Evolutionary conservation across 2,888 invertebrate species (phyloP), one percentile per base, ranked within the genome.

Genomic region (Yponomeuta evonymella): DNA sequence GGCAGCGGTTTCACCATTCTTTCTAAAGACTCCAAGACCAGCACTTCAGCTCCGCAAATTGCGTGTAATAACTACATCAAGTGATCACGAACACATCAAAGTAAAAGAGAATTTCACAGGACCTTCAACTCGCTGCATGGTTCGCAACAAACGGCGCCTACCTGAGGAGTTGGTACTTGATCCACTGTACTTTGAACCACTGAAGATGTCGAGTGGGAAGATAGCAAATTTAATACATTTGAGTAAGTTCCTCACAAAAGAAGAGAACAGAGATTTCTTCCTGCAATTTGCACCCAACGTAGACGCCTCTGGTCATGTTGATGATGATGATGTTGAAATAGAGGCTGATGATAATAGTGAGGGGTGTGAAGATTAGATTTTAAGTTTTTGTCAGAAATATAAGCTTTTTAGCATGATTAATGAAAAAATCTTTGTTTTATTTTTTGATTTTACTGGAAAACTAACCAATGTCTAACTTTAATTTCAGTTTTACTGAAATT

Each of bases 401-500:
- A 63, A 63, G 63, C 63, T 29, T 63, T 63, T n/a, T n/a, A 48
- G 48, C 29, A 51, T 51, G 15, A 51, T 48, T 48, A 48, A 4
- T 11, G 29, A 64, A 64, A 64, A 64, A 23, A 64, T 64, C 30
- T 64, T 64, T 64, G 2, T 51, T 51, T 51, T 51, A 51, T 64
- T 64, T 64, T 64, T 29, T 63, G 2, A 63, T 63, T 63, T 63
- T 12, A 64, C 30, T 64, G 64, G 30, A 64, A 64, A 64, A 64
- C 64, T 64, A 64, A 64, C 23, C 29, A 64, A 64, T 64, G 64
- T 29, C 64, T 6, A 64, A 64, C 30, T 64, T 64, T 29, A 64
- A 64, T 64, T 64, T 64, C 64, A 64, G 64, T 64, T 64, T 64
- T 64, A 64, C 64, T 64, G 64, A 64, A 64, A 29, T 64, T 64